Conservation (phyloP, 2,113 vertebrate genomes). For the Zootoca vivipara region DNA sequence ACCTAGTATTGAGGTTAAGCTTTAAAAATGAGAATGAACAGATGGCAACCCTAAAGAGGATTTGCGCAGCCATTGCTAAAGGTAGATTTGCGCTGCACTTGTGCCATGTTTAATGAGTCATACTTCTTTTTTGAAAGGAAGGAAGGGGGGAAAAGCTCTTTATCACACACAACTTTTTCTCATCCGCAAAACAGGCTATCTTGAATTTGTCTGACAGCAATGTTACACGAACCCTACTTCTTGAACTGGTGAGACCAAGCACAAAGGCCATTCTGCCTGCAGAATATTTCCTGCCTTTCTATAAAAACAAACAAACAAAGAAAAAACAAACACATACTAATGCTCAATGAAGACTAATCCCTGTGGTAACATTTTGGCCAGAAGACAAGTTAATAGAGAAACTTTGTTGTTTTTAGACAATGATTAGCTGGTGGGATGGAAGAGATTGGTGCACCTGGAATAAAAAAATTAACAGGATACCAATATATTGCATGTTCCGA, state of each 20-base stretch:
- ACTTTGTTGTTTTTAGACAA: not conserved
- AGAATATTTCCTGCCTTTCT: no score
- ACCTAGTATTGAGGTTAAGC: not conserved
- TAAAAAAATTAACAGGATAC: not conserved
- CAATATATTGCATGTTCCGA: not conserved
- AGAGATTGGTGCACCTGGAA: no score
- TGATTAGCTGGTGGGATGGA: no score
- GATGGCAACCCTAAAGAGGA: not conserved
- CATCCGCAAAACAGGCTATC: no score
- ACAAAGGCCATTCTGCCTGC: no score
- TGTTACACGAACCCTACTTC: no score
- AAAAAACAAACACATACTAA: no score
- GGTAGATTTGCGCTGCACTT: not conserved
- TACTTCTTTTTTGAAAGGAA: not conserved
- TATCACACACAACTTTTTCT: not conserved
- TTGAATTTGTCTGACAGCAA: no score
- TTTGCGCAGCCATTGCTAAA: not conserved
- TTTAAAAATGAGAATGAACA: slow-evolving; percentile 10
- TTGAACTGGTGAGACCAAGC: no score
- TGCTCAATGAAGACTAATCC: no score
- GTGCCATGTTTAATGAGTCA: not conserved
- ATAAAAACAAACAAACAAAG: no score
- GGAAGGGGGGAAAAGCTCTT: not conserved
- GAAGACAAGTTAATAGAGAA: not conserved
- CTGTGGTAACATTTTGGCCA: no score